phyloP scores from a whole-genome alignment of 2,113 vertebrate species.

The Vidua chalybeata region DNA sequence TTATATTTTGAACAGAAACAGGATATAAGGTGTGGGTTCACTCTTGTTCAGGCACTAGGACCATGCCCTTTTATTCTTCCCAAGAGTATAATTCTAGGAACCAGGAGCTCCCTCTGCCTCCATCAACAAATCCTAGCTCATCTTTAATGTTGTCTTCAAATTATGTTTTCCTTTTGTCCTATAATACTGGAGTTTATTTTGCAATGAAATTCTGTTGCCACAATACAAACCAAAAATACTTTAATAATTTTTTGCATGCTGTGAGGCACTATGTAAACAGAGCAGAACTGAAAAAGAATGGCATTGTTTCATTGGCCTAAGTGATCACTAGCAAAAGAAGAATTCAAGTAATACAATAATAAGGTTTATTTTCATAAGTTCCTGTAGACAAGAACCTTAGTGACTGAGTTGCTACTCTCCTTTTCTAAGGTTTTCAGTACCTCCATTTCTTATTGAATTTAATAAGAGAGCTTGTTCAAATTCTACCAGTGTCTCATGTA shows the following conservation, averaged over 20 bases:
- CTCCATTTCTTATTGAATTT: not conserved
- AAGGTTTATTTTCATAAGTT: not conserved
- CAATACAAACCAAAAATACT: not conserved
- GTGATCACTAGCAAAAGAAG: not conserved
- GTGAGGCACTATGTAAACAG: accelerated
- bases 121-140: not conserved
- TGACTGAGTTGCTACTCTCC: not conserved
- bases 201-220: not conserved
- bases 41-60: not conserved
- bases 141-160: not conserved
- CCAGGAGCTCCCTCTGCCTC: not conserved
- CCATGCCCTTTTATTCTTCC: not conserved
- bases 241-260: not conserved
- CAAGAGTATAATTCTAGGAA: not conserved
- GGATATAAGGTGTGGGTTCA: accelerated
- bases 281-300: not conserved
- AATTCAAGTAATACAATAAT: not conserved
- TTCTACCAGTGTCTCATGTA: not conserved
- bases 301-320: not conserved
- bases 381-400: not conserved
- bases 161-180: not conserved
- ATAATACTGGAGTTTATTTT: not conserved
- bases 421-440: not conserved
- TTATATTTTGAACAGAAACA: not conserved
- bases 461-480: not conserved